Conservation (phyloP, 2,113 vertebrate genomes). For the Smithornis capensis region DNA sequence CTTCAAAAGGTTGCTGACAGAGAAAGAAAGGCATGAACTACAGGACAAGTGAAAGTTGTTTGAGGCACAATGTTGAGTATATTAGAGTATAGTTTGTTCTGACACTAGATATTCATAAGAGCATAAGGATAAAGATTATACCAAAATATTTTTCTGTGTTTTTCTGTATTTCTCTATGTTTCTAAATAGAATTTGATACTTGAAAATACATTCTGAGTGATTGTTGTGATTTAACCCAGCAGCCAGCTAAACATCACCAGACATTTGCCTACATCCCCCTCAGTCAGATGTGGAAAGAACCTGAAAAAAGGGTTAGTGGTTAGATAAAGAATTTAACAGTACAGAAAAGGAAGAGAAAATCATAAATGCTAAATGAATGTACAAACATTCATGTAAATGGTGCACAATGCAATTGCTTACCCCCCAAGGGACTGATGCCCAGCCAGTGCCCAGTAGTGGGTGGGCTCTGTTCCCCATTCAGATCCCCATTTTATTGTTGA, state of each 20-base stretch:
- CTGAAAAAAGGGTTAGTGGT: background rate
- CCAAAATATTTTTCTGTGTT: background rate
- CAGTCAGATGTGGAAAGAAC: background rate
- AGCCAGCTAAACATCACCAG: background rate
- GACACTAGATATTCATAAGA: background rate
- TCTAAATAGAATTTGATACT: background rate
- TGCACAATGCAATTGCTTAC: rapidly evolving
- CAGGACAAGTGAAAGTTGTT: background rate
- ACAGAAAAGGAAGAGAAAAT: background rate
- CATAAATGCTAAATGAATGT: background rate
- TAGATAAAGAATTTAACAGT: background rate
- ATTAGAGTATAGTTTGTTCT: background rate
- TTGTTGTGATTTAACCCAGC: background rate
- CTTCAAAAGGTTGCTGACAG: background rate
- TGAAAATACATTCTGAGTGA: background rate
- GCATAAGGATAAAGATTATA: background rate
- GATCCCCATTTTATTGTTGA: background rate
- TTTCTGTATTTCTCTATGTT: background rate
- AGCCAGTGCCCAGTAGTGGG: background rate
- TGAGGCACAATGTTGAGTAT: too few relatives aligned
- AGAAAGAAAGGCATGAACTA: background rate
- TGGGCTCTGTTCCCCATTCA: background rate
- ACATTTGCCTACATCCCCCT: rapidly evolving
- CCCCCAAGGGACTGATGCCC: too few relatives aligned
- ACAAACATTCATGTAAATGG: background rate